Conservation (phyloP, 2,797 vertebrate genomes). For the Synanceia verrucosa region DNA sequence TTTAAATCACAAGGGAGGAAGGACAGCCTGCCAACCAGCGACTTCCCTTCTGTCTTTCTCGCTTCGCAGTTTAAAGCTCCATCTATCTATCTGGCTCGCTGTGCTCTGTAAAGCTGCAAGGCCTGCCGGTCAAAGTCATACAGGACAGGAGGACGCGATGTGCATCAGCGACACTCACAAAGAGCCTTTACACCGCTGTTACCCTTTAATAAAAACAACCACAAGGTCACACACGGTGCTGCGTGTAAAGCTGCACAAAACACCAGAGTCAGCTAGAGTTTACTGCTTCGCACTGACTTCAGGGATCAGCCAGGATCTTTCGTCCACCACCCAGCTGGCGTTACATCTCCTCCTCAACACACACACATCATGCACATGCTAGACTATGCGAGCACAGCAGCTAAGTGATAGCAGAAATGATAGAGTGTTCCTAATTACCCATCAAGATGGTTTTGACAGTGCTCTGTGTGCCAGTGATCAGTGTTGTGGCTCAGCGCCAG, state of each 20-base stretch:
- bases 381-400: conserved; percentile 17
- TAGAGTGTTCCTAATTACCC: conserved; percentile 77
- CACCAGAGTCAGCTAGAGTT: conserved; percentile 14
- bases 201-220: conserved; percentile 54
- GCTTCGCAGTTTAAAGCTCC: conserved; percentile 42
- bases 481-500: conserved; percentile 64
- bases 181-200: conserved; percentile 41
- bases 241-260: conserved; percentile 6
- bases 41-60: conserved; percentile 27
- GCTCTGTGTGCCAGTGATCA: conserved; percentile 75
- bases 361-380: conserved; percentile 4
- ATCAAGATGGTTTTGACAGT: conserved; percentile 78
- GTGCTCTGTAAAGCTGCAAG: conserved; percentile 52
- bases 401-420: conserved; percentile 66
- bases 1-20: conserved; percentile 49
- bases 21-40: not conserved
- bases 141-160: conserved; percentile 52
- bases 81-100: conserved; percentile 33
- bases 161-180: conserved; percentile 60
- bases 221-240: conserved; percentile 52
- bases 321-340: conserved; percentile 37
- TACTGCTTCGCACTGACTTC: conserved; percentile 51
- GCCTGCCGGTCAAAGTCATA: conserved; percentile 72
- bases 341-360: conserved; percentile 17
- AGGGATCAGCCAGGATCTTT: conserved; percentile 47